Percentiles rank a stretch among this genome's conserved stretches.
phyloP scores from a whole-genome alignment of 2,113 vertebrate genomes.

The Mormyrus iriodes region DNA sequence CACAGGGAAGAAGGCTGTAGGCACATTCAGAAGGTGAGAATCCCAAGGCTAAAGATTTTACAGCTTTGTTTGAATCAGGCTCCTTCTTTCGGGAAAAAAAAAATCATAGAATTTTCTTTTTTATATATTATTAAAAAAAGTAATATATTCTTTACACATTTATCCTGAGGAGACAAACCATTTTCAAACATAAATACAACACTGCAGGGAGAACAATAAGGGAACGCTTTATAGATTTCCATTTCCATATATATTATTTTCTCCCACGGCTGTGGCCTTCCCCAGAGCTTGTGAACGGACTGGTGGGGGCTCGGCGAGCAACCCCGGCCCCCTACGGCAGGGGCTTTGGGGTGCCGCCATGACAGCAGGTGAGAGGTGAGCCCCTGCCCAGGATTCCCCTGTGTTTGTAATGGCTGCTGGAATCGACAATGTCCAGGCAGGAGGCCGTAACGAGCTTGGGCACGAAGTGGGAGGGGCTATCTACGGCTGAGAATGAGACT shows the following conservation, averaged over 20 bases:
- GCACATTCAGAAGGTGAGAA: slow-evolving; percentile 60
- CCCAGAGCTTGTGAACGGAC: slow-evolving; percentile 56
- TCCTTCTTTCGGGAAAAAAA: slow-evolving; percentile 46
- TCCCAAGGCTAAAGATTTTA: slow-evolving; percentile 55
- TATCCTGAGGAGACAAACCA: slow-evolving; percentile 68
- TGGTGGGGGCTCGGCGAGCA: slow-evolving; percentile 50
- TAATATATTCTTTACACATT: slow-evolving; percentile 57
- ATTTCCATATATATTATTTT: slow-evolving; percentile 72
- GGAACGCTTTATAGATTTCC: slow-evolving; percentile 64
- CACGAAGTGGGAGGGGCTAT: not conserved
- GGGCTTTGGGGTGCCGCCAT: slow-evolving; percentile 51
- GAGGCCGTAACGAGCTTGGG: not conserved
- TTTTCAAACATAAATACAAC: slow-evolving; percentile 64
- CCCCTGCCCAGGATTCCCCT: slow-evolving; percentile 54
- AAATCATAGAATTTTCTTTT: slow-evolving; percentile 29
- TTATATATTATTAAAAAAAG: slow-evolving; percentile 34
- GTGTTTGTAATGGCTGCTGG: slow-evolving; percentile 48
- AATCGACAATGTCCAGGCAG: not conserved
- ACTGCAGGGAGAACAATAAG: slow-evolving; percentile 64
- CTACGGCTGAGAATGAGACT: not conserved
- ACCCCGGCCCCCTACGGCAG: slow-evolving; percentile 48
- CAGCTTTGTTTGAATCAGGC: slow-evolving; percentile 60
- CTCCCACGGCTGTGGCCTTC: slow-evolving; percentile 58
- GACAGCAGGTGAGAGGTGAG: slow-evolving; percentile 45
- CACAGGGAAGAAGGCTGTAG: slow-evolving; percentile 58